phyloP scores from a whole-genome alignment of 2,888 invertebrate species.

The Dynastes hyllus region DNA sequence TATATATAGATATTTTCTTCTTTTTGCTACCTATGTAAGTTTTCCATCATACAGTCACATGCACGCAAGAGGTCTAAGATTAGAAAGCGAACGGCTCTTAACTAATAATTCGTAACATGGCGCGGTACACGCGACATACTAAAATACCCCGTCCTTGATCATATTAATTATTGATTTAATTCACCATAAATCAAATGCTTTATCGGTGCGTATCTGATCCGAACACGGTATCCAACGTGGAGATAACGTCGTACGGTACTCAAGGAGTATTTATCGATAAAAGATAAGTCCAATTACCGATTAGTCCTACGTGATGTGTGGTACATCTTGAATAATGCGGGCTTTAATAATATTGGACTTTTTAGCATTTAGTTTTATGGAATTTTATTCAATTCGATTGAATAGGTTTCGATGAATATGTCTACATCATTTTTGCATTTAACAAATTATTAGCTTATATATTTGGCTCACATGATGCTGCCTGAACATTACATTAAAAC shows the following conservation, averaged over 20 bases:
- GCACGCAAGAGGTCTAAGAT: constrained; percentile 21
- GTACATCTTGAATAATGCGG: constrained; percentile 17
- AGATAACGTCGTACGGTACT: constrained; percentile 45
- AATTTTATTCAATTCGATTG: background rate
- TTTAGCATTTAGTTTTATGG: background rate
- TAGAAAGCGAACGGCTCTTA: constrained; percentile 37
- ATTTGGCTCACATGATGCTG: too few relatives aligned
- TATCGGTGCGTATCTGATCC: constrained; percentile 47
- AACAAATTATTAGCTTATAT: too few relatives aligned
- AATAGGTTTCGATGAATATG: too few relatives aligned
- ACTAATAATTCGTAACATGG: constrained; percentile 40
- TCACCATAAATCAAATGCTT: constrained; percentile 50
- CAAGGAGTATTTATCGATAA: constrained; percentile 51
- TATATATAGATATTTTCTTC: background rate
- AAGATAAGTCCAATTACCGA: constrained; percentile 47
- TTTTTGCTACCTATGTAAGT: constrained; percentile 8
- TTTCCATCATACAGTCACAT: constrained; percentile 4
- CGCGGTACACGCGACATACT: constrained; percentile 43
- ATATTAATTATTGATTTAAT: constrained; percentile 47
- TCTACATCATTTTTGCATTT: too few relatives aligned
- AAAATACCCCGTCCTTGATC: constrained; percentile 21
- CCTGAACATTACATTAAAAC: too few relatives aligned
- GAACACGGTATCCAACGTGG: constrained; percentile 37
- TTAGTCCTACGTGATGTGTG: constrained; percentile 43
- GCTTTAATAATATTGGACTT: constrained; percentile 6